phyloP scores from a whole-genome alignment of 2,888 invertebrate genomes.

The Drosophila recens region DNA sequence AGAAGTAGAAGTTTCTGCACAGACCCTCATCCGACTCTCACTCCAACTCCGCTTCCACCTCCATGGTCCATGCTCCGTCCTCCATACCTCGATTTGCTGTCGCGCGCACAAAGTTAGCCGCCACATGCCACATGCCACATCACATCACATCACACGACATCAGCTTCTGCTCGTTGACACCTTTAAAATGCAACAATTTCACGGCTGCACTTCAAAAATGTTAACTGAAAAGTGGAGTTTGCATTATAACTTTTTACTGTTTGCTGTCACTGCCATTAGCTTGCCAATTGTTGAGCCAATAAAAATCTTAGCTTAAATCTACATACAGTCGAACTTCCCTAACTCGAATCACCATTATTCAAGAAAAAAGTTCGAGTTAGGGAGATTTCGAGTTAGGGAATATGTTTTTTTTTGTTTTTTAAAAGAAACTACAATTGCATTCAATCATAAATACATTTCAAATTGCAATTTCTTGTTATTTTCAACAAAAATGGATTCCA shows the following conservation, averaged over 20 bases:
- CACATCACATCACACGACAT: constrained; percentile 5
- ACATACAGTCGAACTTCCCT: too few relatives aligned
- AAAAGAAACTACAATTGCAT: too few relatives aligned
- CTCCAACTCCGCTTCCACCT: neutral
- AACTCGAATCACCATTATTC: too few relatives aligned
- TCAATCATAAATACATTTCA: too few relatives aligned
- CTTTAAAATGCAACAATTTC: constrained; percentile 33
- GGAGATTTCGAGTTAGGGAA: too few relatives aligned
- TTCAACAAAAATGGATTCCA: too few relatives aligned
- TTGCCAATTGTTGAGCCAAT: neutral
- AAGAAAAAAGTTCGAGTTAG: too few relatives aligned
- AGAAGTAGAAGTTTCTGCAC: constrained; percentile 4
- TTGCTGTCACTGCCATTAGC: neutral
- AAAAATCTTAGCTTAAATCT: too few relatives aligned
- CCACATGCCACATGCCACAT: constrained; percentile 36
- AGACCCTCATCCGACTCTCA: neutral
- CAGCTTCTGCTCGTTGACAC: constrained; percentile 17
- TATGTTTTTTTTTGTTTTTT: too few relatives aligned
- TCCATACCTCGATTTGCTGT: constrained; percentile 7
- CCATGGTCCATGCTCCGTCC: neutral
- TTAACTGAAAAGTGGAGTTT: neutral
- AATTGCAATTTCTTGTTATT: too few relatives aligned
- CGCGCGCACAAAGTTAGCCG: constrained; percentile 23
- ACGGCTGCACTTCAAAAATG: constrained; percentile 1
- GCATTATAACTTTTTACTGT: neutral